Base-by-base conservation (phyloP, 2,888 invertebrate genomes). In the Drosophila incognita region DNA sequence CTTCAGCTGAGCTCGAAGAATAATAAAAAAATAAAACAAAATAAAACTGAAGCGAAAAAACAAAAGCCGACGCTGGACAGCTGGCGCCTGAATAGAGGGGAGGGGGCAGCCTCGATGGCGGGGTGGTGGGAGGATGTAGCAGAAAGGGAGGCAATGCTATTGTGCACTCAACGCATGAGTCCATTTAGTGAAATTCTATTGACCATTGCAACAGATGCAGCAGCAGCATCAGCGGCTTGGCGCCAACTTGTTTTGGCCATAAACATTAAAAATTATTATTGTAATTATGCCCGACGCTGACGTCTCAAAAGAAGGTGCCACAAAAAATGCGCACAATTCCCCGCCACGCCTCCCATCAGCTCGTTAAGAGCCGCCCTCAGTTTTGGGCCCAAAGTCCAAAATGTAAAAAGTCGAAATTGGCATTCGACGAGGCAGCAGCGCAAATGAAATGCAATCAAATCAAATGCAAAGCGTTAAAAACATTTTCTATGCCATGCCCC, bases 401-500 rank as follows among this genome's bases (percentile, higher is more conserved):
- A 65, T 21, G 57, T 52, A n/a, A 48, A 68, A 68, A 67, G 46
- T 54, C 42, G 27, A 83, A 84, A 84, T 82, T 72, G 80, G 84
- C 84, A 78, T 77, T 83, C 83, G 69, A 70, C 69, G 81, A n/a
- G 27, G 38, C 38, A 38, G 81, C 73, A 72, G 69, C n/a, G 24
- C 35, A 51, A 42, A 71, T 49, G 36, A 52, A 71, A 63, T 60
- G 75, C 77, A 72, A 73, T 77, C 74, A 70, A 56, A 74, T 75
- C 73, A 63, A 64, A 74, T 64, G 69, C 70, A 61, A 62, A 67
- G 73, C 65, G 71, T 65, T 72, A 54, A 46, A 79, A 79, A 74
- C 79, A 86, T 80, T 85, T 83, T 79, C 84, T 78, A 66, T 76
- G 84, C 85, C 81, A 82, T 79, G 85, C 87, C 72, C 87, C 86